Conservation (phyloP, 2,113 vertebrate genomes). For the Mormoops blainvillei region DNA sequence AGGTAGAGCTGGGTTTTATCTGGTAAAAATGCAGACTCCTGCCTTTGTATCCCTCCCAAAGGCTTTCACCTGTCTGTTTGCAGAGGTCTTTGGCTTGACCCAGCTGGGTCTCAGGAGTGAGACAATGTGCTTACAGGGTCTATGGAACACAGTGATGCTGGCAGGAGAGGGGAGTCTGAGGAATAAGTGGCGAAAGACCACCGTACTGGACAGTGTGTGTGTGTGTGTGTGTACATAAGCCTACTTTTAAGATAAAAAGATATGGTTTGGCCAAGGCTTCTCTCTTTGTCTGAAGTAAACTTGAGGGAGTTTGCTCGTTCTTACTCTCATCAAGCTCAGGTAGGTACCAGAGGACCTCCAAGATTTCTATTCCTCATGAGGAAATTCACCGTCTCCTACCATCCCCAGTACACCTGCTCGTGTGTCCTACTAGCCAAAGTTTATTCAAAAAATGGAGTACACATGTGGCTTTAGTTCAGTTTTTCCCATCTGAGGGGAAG, state of each 20-base stretch:
- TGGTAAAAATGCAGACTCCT: not conserved
- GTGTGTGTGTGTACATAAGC: rapidly evolving
- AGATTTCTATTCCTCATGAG: not conserved
- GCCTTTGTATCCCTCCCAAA: not conserved
- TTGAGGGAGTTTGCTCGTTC: not conserved
- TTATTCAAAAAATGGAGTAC: not conserved
- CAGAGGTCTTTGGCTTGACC: not conserved
- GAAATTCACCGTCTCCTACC: not conserved
- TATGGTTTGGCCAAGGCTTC: not conserved
- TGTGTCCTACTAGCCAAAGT: not conserved
- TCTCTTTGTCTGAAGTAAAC: not conserved
- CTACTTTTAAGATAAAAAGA: not conserved
- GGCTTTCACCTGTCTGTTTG: not conserved
- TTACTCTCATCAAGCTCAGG: not conserved
- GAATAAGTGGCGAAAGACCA: not conserved
- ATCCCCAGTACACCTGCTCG: not conserved
- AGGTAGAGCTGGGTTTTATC: not conserved
- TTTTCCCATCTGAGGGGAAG: not conserved
- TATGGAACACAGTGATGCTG: not conserved
- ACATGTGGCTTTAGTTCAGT: not conserved
- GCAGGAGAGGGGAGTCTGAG: not conserved
- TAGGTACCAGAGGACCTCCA: not conserved
- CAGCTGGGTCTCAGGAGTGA: not conserved
- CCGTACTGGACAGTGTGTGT: not conserved
- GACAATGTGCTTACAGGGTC: not conserved